These are phyloP conservation scores for Phyllostomus discolor DNA, from an alignment of 2,113 vertebrate genomes.

Conservation along the genomic window DNA sequence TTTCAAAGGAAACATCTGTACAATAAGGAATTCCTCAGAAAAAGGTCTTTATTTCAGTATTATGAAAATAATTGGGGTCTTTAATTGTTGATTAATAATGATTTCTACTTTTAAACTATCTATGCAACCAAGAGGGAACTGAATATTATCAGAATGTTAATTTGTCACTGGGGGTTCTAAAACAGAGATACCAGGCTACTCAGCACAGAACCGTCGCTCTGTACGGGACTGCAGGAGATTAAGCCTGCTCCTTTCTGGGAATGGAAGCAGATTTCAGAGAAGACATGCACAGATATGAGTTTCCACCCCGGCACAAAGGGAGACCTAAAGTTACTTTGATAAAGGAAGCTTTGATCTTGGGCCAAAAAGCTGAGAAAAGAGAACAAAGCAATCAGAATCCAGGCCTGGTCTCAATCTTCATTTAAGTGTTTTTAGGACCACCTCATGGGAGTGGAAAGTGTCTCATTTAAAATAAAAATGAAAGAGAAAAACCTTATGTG, in stretches of 20 bases:
- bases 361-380: neutral
- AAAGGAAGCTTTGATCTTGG: conserved; percentile 46
- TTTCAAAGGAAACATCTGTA: neutral
- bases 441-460: neutral
- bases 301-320: conserved; percentile 19
- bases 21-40: neutral
- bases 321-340: conserved; percentile 28
- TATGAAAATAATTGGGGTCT: neutral
- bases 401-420: neutral
- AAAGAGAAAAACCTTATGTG: neutral
- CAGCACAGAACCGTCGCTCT: neutral
- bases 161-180: neutral
- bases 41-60: neutral
- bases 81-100: neutral
- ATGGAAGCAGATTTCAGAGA: conserved; percentile 4
- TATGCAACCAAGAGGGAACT: neutral
- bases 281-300: neutral
- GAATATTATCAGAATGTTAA: neutral
- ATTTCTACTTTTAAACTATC: neutral
- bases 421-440: neutral
- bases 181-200: neutral
- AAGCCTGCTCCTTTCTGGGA: neutral
- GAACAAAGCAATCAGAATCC: conserved; percentile 28
- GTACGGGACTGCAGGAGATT: neutral
- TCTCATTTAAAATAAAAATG: neutral